Evolutionary conservation across 2,113 vertebrate species (phyloP), one percentile per base, ranked within the genome.

Genomic region (Gavia stellata): DNA sequence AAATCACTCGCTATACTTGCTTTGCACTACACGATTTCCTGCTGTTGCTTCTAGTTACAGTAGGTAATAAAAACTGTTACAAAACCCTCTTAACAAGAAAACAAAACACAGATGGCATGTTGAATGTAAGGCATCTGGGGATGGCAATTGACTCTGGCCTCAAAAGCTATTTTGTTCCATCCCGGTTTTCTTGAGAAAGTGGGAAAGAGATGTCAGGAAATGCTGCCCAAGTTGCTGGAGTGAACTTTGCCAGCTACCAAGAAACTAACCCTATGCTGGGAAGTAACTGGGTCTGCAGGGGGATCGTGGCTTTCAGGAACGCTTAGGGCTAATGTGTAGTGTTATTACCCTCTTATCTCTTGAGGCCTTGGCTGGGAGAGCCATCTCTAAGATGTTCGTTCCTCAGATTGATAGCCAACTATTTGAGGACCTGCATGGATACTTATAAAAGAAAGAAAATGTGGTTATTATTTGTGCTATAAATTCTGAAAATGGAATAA

Each of bases 61-160:
- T 78, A 95, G 95, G 94, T 97, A 97, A 97, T 97, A 97, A 97
- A 98, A 98, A 96, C 91, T 88, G 96, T 97, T 97, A 91, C 94
- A 93, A 92, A 97, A 97, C 93, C 90, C 73, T 96, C 96, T 96
- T 97, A 96, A 92, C 74, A 96, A 95, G 96, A 96, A 98, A 98
- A 98, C 96, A 98, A 97, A 98, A 97, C 95, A 97, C 97, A 98
- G 97, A 97, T 97, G 96, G 86, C 92, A 96, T 67, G 81, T 85
- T 66, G 83, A 96, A 97, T 95, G 36, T 92, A 96, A 97, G 97
- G 95, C 97, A 98, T 97, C 97, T 98, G 97, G 88, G 92, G 66
- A 92, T 74, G 56, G 55, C 85, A 92, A 95, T 94, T 28, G 26
- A 85, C 91, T 98, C 81, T 79, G 91, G 94, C 81, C 88, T 53